Evolutionary conservation across 2,113 vertebrate genomes (phyloP), one percentile per base, ranked within the genome.

Genomic region (Erythrocercus mccallii): DNA sequence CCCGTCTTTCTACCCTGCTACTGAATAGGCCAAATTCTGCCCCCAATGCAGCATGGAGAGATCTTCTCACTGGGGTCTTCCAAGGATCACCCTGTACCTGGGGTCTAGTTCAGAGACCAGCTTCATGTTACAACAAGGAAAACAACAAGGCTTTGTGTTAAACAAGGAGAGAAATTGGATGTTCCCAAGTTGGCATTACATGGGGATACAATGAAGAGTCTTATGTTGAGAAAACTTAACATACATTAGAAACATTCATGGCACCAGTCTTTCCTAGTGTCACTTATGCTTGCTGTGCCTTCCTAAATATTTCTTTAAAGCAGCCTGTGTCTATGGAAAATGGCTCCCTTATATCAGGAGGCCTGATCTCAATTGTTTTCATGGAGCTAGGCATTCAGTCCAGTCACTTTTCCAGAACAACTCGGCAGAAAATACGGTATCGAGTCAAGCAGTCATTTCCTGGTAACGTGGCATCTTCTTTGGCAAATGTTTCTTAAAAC

Each of bases 401-500:
- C 76, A 57, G 54, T 25, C 47, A 35, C 50, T 88, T 58, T 44
- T 79, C 42, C 71, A 73, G 60, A 90, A 12, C 12, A 88, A 50
- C 20, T 16, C 24, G 0, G 42, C 54, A 85, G 51, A 87, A 95
- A 87, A 58, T 35, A 64, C 0, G 2, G 25, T 92, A 81, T 80
- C 24, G 2, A 4, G 1, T 81, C 66, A 35, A 79, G 61, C 84
- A 95, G 51, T 33, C 28, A 33, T 86, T 95, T 96, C 94, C 94
- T 94, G 57, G 54, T 94, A 90, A 92, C 0, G 1, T 88, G 79
- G 93, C 93, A 95, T 95, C 95, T 94, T 96, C 85, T 80, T 72
- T 85, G 94, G 88, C 82, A 91, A 91, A 91, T 74, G 33, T 54
- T 87, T 73, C 79, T 81, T 86, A 90, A 95, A 89, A 89, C 86